Percentiles rank a stretch among this genome's conserved stretches.
phyloP scores from a whole-genome alignment of 2,113 vertebrate genomes.

The Emydocephalus ijimae region DNA sequence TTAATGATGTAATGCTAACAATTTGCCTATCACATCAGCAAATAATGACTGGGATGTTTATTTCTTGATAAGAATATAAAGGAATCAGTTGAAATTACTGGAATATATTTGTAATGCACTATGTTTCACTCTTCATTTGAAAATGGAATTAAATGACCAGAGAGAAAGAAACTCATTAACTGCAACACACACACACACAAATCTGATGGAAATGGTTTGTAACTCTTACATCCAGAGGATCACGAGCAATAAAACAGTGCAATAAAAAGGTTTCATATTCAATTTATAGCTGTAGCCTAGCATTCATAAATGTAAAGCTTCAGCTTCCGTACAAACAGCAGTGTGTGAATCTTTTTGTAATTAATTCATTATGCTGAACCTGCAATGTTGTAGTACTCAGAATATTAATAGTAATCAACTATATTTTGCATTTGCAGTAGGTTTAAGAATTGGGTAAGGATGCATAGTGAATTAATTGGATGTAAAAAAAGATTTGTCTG shows the following conservation, averaged over 20 bases:
- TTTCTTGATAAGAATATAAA: constrained; percentile 25
- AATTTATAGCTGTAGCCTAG: constrained; percentile 19
- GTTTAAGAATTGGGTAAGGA: background rate
- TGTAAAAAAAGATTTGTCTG: background rate
- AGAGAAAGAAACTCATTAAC: constrained; percentile 25
- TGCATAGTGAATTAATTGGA: background rate
- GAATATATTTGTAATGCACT: constrained; percentile 1
- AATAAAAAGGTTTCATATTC: constrained; percentile 13
- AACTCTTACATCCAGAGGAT: constrained; percentile 1
- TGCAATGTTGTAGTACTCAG: background rate
- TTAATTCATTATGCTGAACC: background rate
- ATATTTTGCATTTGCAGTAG: background rate
- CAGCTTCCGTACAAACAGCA: constrained; percentile 4
- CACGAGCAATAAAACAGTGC: constrained; percentile 4
- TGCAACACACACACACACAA: constrained; percentile 20
- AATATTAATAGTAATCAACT: background rate
- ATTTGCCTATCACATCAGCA: background rate
- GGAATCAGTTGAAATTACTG: constrained; percentile 4
- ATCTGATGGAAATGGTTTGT: constrained; percentile 1
- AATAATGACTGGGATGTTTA: background rate
- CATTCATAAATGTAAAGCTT: background rate
- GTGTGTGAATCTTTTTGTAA: background rate
- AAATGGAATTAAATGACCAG: constrained; percentile 33
- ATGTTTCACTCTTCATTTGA: constrained; percentile 20
- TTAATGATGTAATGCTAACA: background rate